phyloP scores from a whole-genome alignment of 2,113 vertebrate species.

The Myodes glareolus region DNA sequence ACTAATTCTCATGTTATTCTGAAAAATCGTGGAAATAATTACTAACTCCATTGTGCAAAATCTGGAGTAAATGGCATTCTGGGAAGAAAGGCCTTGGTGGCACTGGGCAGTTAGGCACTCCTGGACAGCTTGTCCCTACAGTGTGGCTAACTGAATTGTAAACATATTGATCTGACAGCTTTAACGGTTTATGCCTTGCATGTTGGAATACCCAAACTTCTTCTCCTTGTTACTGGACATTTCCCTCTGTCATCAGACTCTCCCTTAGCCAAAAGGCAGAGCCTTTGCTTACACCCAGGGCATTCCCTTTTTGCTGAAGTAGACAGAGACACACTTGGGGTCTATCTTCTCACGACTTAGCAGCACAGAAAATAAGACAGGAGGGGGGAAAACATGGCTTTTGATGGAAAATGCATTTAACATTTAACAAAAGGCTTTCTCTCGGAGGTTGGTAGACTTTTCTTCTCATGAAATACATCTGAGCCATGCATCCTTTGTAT shows the following conservation, averaged over 20 bases:
- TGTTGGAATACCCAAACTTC: neutral
- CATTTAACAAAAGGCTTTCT: slow-evolving; percentile 41
- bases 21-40: neutral
- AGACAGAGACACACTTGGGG: neutral
- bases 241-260: slow-evolving; percentile 48
- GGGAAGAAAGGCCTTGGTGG: neutral
- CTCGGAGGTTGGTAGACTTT: neutral
- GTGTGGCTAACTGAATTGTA: neutral
- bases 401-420: slow-evolving; percentile 28
- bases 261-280: neutral
- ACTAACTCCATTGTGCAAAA: neutral
- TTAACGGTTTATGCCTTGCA: neutral
- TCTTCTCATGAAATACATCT: neutral
- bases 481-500: neutral
- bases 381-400: slow-evolving; percentile 62
- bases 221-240: slow-evolving; percentile 46
- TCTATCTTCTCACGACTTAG: neutral
- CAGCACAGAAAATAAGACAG: slow-evolving; percentile 25
- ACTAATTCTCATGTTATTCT: neutral
- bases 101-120: accelerated
- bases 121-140: neutral
- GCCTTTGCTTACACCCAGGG: slow-evolving; percentile 48
- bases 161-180: neutral
- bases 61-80: neutral
- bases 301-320: slow-evolving; percentile 13